Evolutionary conservation across 2,888 invertebrate species (phyloP).

Genomic region (Euclidia mi): DNA sequence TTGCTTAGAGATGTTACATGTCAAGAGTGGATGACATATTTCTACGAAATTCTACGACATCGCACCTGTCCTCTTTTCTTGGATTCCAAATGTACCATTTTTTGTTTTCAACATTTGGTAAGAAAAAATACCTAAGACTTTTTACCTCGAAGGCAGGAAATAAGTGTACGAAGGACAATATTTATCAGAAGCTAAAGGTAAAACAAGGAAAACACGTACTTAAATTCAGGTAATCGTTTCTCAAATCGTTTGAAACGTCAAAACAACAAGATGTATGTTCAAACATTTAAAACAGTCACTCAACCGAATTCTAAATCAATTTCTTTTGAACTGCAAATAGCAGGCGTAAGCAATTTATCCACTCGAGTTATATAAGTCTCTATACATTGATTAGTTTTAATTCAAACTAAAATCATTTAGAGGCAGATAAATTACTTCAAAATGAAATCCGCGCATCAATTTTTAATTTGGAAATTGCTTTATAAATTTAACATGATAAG

Average conservation of each 20-base stretch:
- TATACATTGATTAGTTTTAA: constrained; percentile 2
- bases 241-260: neutral
- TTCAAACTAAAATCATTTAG: neutral
- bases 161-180: neutral
- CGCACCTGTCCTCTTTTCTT: too few relatives aligned
- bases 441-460: neutral
- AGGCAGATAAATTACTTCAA: neutral
- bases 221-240: neutral
- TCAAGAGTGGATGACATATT: too few relatives aligned
- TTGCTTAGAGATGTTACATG: too few relatives aligned
- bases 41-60: too few relatives aligned
- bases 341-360: neutral
- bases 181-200: neutral
- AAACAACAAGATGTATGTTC: constrained; percentile 1
- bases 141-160: neutral
- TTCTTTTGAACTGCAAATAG: neutral
- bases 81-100: too few relatives aligned
- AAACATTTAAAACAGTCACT: neutral
- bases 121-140: neutral
- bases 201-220: neutral
- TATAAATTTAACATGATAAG: neutral
- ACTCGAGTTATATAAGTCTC: constrained; percentile 1
- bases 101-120: neutral
- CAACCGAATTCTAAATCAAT: constrained; percentile 1
- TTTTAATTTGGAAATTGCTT: neutral